Evolutionary conservation across 2,888 invertebrate species (phyloP), one percentile per base, ranked within the genome.

Genomic region (Tetragnatha montana): DNA sequence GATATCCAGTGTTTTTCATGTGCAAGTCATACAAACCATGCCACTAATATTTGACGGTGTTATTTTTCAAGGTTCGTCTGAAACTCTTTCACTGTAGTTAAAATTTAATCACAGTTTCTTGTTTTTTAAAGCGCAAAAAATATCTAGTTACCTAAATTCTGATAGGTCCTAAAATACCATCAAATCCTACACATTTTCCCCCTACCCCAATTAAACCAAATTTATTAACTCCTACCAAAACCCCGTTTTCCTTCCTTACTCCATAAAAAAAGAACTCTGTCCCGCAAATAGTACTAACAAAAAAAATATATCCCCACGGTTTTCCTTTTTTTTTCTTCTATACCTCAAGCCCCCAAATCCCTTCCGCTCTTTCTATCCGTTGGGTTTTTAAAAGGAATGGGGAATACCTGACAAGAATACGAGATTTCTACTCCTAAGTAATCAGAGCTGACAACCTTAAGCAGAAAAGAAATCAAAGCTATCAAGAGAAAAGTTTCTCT

Each of bases 371-470:
- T 68, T 88, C 80, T 74, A 74, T 80, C 79, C 79, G 14, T 12
- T 17, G 51, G 81, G 50, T 14, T 81, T 78, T 51, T 81, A 85
- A 14, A 22, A 73, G 71, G 80, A 83, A 88, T 69, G 74, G 75
- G 70, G 81, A 81, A 81, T 81, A 85, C 89, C 80, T 84, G 85
- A 89, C 89, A 85, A 81, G 89, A 89, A 89, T 89, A 74, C 81
- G 12, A 89, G 89, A 89, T 89, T 50, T 60, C 80, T 68, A 69
- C 80, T 80, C 49, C 80, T 75, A 50, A 70, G 89, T 89, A 89
- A 89, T 89, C 89, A 89, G 76, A 85, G 78, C 81, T 85, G 89
- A 89, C 89, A 89, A 70, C 70, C 73, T 83, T 80, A 88, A 88
- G 88, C 83, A 35, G 88, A 81, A 81, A 76, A 78, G 81, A 88